phyloP scores from a whole-genome alignment of 1,140 invertebrate species.

The Chironomus striatipennis region DNA sequence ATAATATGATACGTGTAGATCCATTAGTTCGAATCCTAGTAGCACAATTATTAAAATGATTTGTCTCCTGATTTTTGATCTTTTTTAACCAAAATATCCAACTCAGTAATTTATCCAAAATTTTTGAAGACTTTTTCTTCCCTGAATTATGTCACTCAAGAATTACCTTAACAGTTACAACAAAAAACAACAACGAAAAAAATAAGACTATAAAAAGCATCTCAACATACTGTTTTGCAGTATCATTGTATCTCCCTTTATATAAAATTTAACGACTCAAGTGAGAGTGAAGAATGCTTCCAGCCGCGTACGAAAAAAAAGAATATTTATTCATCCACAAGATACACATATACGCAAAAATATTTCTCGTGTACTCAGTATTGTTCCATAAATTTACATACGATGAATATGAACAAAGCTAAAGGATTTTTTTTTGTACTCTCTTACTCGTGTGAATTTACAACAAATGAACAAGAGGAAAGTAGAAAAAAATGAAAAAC shows the following conservation, averaged over 20 bases:
- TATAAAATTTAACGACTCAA: background rate
- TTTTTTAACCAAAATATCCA: too few relatives aligned
- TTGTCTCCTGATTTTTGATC: too few relatives aligned
- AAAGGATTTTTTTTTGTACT: background rate
- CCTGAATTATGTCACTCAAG: conserved; percentile 7
- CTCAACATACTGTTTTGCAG: background rate
- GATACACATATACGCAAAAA: background rate
- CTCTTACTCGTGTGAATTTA: too few relatives aligned
- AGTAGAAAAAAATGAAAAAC: too few relatives aligned
- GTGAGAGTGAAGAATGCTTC: background rate
- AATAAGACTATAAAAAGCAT: background rate
- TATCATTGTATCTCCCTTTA: too few relatives aligned
- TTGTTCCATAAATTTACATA: conserved; percentile 1
- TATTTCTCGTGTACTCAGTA: background rate
- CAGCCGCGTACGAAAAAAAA: background rate
- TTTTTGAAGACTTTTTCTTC: background rate
- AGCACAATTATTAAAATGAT: too few relatives aligned
- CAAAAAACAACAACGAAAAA: too few relatives aligned
- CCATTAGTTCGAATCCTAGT: too few relatives aligned
- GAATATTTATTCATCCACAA: background rate
- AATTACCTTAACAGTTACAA: background rate
- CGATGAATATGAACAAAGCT: background rate
- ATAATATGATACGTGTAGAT: too few relatives aligned
- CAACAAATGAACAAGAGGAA: too few relatives aligned
- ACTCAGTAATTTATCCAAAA: too few relatives aligned